Base-by-base conservation (phyloP, 2,888 invertebrate genomes). In the Andrena chrysosceles region DNA sequence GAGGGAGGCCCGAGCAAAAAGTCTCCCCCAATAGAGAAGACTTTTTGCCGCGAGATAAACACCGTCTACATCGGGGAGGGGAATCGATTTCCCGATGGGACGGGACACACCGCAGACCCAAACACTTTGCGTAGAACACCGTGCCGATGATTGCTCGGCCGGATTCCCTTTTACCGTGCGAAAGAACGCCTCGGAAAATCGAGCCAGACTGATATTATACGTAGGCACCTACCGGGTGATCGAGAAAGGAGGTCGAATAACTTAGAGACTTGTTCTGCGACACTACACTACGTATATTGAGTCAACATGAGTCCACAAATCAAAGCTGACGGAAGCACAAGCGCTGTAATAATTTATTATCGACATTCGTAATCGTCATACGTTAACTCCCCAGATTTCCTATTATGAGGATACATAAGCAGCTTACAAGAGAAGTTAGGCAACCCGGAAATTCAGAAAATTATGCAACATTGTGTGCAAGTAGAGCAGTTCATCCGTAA, bases 21-120 rank as follows among this genome's bases (percentile, higher is more conserved):
- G 42, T 1, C 10, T 31, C 23, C n/a, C 13, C 49, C 48, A 63
- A 31, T 23, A 48, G 49, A 29, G 49, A 69, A 33, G 56, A 59
- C 49, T 72, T 68, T 59, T 49, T 4, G 26, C 23, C 16, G 20
- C 23, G 31, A 64, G 70, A 66, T 48, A 42, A 77, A 52, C 77
- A 56, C 54, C n/a, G 29, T 52, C 23, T 69, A 42, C 74, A 26
- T 59, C 35, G 49, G 2, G n/a, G 20, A 42, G 49, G 10, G 29
- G 49, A 68, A 69, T 79, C 78, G 78, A 78, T 73, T 73, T 59
- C 54, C 56, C 54, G 23, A 20, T 20, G 52, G 23, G 33, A 56
- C 33, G 68, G 48, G 33, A 16, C 63, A 20, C 7, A 16, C 56
- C 16, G 52, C 60, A 35, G 60, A 66, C 20, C 33, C 60, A 80